Conservation (phyloP, 2,113 vertebrate species). For the Hypomesus transpacificus region DNA sequence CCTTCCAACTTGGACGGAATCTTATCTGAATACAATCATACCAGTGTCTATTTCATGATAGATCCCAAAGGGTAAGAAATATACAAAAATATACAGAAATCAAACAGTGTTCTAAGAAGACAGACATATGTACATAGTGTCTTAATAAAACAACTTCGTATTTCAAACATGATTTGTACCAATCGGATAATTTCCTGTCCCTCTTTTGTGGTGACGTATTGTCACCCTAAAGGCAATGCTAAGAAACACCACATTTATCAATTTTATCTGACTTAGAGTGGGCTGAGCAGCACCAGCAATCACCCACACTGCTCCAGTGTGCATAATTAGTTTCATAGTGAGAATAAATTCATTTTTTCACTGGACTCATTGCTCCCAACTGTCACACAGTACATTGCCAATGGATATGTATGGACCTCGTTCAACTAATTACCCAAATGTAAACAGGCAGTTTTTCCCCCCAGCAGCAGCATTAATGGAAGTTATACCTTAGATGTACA, state of each 20-base stretch:
- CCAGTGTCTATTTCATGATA: too few species aligned
- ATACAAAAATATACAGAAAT: too few species aligned
- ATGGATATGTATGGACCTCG: constrained; percentile 69
- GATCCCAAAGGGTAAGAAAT: too few species aligned
- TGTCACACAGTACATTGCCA: constrained; percentile 55
- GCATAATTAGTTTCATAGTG: constrained; percentile 69
- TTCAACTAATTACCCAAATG: constrained; percentile 65
- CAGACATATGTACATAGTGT: too few species aligned
- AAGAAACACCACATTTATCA: constrained; percentile 9
- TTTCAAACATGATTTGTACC: too few species aligned
- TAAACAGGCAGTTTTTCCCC: constrained; percentile 57
- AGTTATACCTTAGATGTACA: constrained; percentile 64
- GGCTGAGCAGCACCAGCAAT: constrained; percentile 17
- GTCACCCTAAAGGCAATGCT: too few species aligned
- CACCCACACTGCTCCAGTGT: constrained; percentile 52
- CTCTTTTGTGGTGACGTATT: too few species aligned
- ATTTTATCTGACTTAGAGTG: constrained; percentile 43
- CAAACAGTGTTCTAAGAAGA: too few species aligned
- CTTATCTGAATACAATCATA: too few species aligned
- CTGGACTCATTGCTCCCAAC: constrained; percentile 63
- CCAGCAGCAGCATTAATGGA: constrained; percentile 59
- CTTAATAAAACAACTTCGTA: too few species aligned
- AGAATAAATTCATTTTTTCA: constrained; percentile 72
- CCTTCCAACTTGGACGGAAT: too few species aligned
- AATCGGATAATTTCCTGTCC: too few species aligned